Evolutionary conservation across 1,140 invertebrate genomes (phyloP).

Genomic region (Camponotus pennsylvanicus): DNA sequence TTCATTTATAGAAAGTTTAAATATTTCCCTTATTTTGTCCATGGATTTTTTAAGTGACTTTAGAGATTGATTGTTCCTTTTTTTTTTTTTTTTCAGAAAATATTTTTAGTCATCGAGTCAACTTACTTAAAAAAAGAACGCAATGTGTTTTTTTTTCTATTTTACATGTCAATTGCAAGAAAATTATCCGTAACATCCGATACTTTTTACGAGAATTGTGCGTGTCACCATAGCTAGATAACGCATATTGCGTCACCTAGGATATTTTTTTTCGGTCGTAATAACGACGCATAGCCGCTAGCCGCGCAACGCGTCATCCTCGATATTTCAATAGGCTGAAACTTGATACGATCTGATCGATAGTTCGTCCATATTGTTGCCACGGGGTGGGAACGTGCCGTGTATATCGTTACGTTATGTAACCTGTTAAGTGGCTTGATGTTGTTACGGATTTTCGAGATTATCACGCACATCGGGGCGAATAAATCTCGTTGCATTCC

Average conservation of each 20-base stretch:
- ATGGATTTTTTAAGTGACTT: background rate
- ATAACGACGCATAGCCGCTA: conserved; percentile 54
- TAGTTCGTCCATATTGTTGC: conserved; percentile 69
- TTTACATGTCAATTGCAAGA: background rate
- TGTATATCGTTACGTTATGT: conserved; percentile 64
- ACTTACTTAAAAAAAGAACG: too few relatives aligned
- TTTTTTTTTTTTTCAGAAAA: background rate
- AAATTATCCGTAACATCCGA: background rate
- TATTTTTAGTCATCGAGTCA: background rate
- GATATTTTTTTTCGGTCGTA: conserved; percentile 60
- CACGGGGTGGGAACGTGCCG: conserved; percentile 48
- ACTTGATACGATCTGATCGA: conserved; percentile 72
- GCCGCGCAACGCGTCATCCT: conserved; percentile 58
- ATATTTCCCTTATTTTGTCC: background rate
- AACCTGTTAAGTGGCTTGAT: conserved; percentile 65
- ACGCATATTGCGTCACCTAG: conserved; percentile 41
- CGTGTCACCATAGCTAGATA: conserved; percentile 43
- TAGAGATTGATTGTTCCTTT: background rate
- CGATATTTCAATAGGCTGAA: conserved; percentile 69
- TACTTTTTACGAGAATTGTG: conserved; percentile 34
- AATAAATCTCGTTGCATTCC: conserved; percentile 33
- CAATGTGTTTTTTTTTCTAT: too few relatives aligned
- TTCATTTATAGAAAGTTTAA: background rate
- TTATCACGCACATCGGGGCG: conserved; percentile 29
- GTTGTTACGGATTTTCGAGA: conserved; percentile 60